phyloP scores from a whole-genome alignment of 1,140 invertebrate genomes.

The Temnothorax curvispinosus region DNA sequence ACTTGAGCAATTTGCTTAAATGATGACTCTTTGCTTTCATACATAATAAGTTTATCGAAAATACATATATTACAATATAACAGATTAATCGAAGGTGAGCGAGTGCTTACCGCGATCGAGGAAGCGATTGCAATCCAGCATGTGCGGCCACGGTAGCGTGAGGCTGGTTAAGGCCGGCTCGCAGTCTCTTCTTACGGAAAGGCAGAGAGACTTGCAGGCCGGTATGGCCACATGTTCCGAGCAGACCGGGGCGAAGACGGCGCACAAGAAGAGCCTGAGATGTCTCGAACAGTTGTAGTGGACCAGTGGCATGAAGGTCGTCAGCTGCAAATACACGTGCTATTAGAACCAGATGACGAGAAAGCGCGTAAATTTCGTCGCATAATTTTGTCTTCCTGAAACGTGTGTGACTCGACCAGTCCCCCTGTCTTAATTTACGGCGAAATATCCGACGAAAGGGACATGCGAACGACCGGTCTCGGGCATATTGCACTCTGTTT shows the following conservation, averaged over 20 bases:
- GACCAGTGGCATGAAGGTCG: conserved; percentile 92
- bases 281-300: conserved; percentile 95
- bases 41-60: no score
- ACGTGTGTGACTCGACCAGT: background rate
- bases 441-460: background rate
- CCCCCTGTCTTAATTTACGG: no score
- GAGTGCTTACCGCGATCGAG: conserved; percentile 77
- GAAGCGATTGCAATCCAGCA: conserved; percentile 90
- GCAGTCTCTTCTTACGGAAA: conserved; percentile 92
- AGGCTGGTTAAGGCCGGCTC: conserved; percentile 90
- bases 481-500: background rate
- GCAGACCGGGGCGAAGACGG: conserved; percentile 96
- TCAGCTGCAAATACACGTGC: conserved; percentile 85
- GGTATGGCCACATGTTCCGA: conserved; percentile 95
- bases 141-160: conserved; percentile 90
- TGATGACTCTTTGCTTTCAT: no score
- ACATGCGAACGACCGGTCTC: background rate
- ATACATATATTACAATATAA: no score
- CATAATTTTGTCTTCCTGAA: background rate
- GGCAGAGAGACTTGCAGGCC: conserved; percentile 94
- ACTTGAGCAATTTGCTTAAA: background rate
- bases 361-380: conserved; percentile 10
- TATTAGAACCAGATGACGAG: background rate
- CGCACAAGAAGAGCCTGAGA: conserved; percentile 95
- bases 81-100: background rate